phyloP scores from a whole-genome alignment of 2,888 invertebrate species.

The Leptura quadrifasciata region DNA sequence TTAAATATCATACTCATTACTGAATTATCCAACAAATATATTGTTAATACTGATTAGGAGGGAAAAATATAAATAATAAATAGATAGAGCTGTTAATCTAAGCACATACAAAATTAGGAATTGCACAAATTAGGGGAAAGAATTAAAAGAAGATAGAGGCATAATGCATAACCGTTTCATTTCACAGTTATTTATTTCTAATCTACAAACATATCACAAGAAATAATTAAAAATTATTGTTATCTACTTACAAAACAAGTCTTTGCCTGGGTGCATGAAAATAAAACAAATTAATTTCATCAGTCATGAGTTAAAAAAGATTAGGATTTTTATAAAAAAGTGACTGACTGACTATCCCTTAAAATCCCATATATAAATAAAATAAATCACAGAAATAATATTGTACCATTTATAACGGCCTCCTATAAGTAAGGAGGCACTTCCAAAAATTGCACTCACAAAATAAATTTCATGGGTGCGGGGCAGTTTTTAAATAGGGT shows the following conservation, averaged over 20 bases:
- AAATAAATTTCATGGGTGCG: constrained; percentile 77
- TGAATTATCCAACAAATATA: neutral
- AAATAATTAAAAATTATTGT: neutral
- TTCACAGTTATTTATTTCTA: constrained; percentile 2
- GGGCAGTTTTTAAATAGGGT: constrained; percentile 75
- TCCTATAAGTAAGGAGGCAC: constrained; percentile 82
- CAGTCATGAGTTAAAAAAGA: no score
- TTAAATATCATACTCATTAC: neutral
- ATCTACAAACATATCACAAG: neutral
- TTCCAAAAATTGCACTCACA: constrained; percentile 87
- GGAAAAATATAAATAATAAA: neutral
- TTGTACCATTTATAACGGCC: constrained; percentile 43
- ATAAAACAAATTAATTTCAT: constrained; percentile 50
- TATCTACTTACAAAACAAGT: constrained; percentile 64
- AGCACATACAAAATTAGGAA: neutral
- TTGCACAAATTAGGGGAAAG: neutral
- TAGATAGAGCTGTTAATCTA: neutral
- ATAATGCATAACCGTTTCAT: neutral
- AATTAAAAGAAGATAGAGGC: neutral
- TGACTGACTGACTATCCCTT: no score
- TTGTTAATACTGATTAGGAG: neutral
- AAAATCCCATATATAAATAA: no score
- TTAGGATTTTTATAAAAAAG: no score
- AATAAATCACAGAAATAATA: neutral
- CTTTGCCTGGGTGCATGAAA: constrained; percentile 61